Percentiles rank a stretch among this genome's conserved stretches.
These are phyloP conservation scores for Tetranychus piercei DNA, from an alignment of 2,888 invertebrate species.

Conservation along the genomic window DNA sequence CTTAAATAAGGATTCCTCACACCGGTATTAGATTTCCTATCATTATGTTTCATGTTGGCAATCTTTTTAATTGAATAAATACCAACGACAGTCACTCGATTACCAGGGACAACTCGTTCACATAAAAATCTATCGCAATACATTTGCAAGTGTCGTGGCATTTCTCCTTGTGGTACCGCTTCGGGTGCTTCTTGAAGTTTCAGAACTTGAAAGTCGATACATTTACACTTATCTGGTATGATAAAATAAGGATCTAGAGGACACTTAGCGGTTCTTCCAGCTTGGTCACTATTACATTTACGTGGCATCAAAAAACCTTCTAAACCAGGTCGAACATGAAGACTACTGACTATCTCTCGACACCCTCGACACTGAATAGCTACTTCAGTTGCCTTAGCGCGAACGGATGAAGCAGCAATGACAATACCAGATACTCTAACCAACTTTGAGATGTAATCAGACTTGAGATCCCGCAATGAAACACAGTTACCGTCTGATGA, in stretches of 20 bases:
- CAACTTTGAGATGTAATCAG: constrained; percentile 73
- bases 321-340: constrained; percentile 76
- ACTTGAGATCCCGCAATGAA: constrained; percentile 69
- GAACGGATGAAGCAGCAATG: constrained; percentile 76
- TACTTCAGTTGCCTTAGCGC: constrained; percentile 83
- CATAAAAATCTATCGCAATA: constrained; percentile 79
- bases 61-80: constrained; percentile 89
- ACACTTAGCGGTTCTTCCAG: constrained; percentile 51
- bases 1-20: constrained; percentile 84
- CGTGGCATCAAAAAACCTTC: constrained; percentile 90
- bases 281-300: constrained; percentile 77
- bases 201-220: constrained; percentile 93
- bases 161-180: constrained; percentile 83
- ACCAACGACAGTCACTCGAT: constrained; percentile 75
- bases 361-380: constrained; percentile 90
- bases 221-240: constrained; percentile 88
- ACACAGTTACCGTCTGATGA: constrained; percentile 63
- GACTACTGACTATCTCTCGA: constrained; percentile 65
- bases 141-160: constrained; percentile 83
- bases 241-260: constrained; percentile 95
- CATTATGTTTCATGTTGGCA: constrained; percentile 33
- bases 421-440: constrained; percentile 91
- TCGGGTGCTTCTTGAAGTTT: constrained; percentile 93
- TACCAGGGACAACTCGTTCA: constrained; percentile 88
- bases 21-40: constrained; percentile 43